Conservation (phyloP, 2,888 invertebrate species). For the Cosmia trapezina region DNA sequence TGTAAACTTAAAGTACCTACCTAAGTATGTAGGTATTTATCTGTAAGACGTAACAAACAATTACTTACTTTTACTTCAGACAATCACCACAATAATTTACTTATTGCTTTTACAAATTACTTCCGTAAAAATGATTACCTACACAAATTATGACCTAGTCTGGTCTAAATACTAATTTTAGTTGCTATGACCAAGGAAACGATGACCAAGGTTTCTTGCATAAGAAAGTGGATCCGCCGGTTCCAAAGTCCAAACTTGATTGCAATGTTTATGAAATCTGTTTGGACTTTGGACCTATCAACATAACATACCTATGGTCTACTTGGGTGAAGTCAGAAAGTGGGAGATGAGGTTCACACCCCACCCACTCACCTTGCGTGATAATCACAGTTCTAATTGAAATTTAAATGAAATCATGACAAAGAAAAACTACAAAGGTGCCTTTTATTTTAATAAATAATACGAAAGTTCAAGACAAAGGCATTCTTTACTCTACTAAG, state of each 20-base stretch:
- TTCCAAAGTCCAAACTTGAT: constrained; percentile 24
- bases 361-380: neutral
- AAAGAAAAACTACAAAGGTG: neutral
- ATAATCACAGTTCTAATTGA: neutral
- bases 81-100: constrained; percentile 7
- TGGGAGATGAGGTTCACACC: neutral
- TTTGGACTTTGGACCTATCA: constrained; percentile 20
- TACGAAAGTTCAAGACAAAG: neutral
- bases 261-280: constrained; percentile 20
- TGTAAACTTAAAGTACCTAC: no score
- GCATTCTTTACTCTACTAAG: neutral
- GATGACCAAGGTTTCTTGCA: constrained; percentile 32
- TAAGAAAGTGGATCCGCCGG: neutral
- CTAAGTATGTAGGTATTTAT: no score
- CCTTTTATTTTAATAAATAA: no score
- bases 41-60: no score
- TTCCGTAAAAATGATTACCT: constrained; percentile 8
- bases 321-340: neutral
- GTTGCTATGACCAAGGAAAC: constrained; percentile 16
- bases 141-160: constrained; percentile 19
- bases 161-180: constrained; percentile 5
- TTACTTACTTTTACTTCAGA: neutral
- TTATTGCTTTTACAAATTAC: constrained; percentile 12
- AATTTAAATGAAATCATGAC: neutral
- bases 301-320: no score